A percentile compares a stretch with the other conserved stretches of the same genome.
These are phyloP conservation scores for Centropristis striata DNA, from an alignment of 2,113 vertebrate species.

Conservation along the genomic window DNA sequence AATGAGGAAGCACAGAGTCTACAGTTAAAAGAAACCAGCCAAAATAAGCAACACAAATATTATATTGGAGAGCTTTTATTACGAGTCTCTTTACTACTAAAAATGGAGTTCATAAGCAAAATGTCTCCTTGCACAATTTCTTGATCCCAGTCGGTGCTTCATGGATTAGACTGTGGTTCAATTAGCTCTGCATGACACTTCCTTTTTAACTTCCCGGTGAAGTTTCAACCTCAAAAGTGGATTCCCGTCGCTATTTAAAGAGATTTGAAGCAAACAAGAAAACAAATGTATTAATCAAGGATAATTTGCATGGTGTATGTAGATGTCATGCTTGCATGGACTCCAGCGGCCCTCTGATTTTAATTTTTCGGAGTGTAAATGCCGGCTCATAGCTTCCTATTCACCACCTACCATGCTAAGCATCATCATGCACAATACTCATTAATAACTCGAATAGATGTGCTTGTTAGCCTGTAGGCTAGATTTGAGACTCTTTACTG, in stretches of 20 bases:
- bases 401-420: slow-evolving; percentile 26
- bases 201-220: background rate
- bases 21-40: slow-evolving; percentile 7
- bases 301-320: slow-evolving; percentile 81
- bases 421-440: slow-evolving; percentile 35
- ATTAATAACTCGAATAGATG: slow-evolving; percentile 30
- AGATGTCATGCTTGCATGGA: slow-evolving; percentile 80
- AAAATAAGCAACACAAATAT: slow-evolving; percentile 8
- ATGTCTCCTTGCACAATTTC: slow-evolving; percentile 33
- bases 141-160: slow-evolving; percentile 9
- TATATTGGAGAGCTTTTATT: slow-evolving; percentile 28
- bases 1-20: slow-evolving; percentile 43
- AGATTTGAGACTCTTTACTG: slow-evolving; percentile 8
- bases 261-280: slow-evolving; percentile 27
- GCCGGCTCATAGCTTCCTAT: slow-evolving; percentile 10
- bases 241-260: slow-evolving; percentile 19
- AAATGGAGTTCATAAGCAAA: slow-evolving; percentile 1
- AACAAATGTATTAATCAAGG: slow-evolving; percentile 30
- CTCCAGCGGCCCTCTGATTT: slow-evolving; percentile 52
- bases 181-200: slow-evolving; percentile 37
- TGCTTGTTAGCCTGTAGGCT: slow-evolving; percentile 46
- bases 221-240: slow-evolving; percentile 14
- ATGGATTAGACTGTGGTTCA: slow-evolving; percentile 12
- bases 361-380: slow-evolving; percentile 24
- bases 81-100: slow-evolving; percentile 8